These are phyloP conservation scores for Peromyscus melanophrys DNA, from an alignment of 2,797 vertebrate species.

Conservation along the genomic window DNA sequence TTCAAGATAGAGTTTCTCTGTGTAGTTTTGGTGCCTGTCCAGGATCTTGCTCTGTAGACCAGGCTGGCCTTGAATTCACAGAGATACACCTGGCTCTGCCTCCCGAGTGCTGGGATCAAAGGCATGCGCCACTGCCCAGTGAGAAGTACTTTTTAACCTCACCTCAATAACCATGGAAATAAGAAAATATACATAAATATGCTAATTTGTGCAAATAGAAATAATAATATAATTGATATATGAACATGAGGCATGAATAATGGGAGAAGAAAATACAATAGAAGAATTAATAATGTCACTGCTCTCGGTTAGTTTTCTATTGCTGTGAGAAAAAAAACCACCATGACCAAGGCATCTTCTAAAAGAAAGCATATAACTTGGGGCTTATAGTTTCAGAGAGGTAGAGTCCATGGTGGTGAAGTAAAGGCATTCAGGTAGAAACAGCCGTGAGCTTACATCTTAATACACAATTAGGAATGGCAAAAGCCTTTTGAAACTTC, in stretches of 20 bases:
- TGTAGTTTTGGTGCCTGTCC: too few relatives aligned
- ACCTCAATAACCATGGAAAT: background rate
- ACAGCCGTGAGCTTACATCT: background rate
- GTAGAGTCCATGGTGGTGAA: background rate
- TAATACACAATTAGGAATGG: background rate
- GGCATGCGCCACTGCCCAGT: too few relatives aligned
- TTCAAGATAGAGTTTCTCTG: too few relatives aligned
- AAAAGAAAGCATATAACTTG: background rate
- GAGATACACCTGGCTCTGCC: too few relatives aligned
- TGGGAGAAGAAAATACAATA: background rate
- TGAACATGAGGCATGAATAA: background rate
- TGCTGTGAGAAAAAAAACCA: background rate
- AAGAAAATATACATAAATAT: slow-evolving; percentile 1
- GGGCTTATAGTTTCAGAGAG: background rate
- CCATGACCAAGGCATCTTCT: background rate
- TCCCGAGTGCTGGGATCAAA: too few relatives aligned
- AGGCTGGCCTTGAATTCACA: too few relatives aligned
- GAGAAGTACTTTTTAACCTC: background rate
- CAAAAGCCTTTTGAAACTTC: background rate
- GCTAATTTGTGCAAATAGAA: slow-evolving; percentile 30
- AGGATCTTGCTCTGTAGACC: too few relatives aligned
- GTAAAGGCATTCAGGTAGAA: background rate
- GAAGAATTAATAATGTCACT: background rate
- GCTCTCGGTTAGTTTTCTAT: background rate
- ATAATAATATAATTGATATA: slow-evolving; percentile 10